Evolutionary conservation across 2,113 vertebrate genomes (phyloP).

Genomic region (Australoheros scitulus): DNA sequence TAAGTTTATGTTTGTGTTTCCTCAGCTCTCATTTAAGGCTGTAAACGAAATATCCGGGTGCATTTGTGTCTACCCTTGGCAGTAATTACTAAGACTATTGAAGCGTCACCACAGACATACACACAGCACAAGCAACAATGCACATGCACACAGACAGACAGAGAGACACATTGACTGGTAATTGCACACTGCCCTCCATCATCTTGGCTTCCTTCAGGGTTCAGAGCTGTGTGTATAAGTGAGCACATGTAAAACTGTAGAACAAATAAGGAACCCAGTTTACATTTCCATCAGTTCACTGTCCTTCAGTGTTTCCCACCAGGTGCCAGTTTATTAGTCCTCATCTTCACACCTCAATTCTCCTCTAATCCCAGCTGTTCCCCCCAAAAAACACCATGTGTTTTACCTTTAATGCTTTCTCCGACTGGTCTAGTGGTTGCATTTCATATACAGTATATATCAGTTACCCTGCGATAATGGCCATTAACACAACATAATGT

Average conservation of each 20-base stretch:
- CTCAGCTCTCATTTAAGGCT: conserved; percentile 39
- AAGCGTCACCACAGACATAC: conserved; percentile 49
- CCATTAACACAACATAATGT: neutral
- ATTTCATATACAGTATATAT: neutral
- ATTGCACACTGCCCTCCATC: conserved; percentile 50
- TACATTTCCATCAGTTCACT: conserved; percentile 50
- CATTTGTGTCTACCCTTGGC: conserved; percentile 61
- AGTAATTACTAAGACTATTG: conserved; percentile 66
- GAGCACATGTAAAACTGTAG: conserved; percentile 30
- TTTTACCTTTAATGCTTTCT: neutral
- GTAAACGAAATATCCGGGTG: conserved; percentile 58
- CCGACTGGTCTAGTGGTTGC: neutral
- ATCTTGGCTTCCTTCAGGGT: conserved; percentile 26
- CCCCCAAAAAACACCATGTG: neutral
- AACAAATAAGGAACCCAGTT: conserved; percentile 32
- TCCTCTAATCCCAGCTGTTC: conserved; percentile 32
- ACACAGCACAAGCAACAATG: conserved; percentile 13
- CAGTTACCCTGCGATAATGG: neutral
- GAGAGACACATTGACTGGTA: conserved; percentile 45
- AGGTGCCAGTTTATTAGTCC: conserved; percentile 51
- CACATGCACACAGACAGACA: conserved; percentile 23
- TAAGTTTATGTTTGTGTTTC: neutral
- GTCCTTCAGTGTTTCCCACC: conserved; percentile 42
- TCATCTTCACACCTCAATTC: neutral
- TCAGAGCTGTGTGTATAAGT: conserved; percentile 26